These are phyloP conservation scores for Cervus canadensis DNA, from an alignment of 2,113 vertebrate genomes.

Conservation along the genomic window DNA sequence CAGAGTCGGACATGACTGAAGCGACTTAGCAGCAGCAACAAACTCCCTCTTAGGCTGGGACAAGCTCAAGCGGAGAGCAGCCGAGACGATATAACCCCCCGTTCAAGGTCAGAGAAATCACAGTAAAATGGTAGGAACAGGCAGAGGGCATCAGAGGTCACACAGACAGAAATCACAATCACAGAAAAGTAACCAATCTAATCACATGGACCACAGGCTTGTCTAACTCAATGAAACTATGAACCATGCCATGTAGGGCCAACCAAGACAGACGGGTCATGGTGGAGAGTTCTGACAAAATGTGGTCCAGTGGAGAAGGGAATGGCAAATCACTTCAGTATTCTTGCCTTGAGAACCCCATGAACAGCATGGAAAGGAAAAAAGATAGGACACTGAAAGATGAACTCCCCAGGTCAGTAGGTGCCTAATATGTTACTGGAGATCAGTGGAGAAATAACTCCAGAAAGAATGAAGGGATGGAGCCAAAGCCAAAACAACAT, in stretches of 20 bases:
- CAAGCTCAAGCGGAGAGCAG: neutral
- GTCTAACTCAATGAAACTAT: neutral
- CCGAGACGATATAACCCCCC: accelerated
- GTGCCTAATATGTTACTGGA: neutral
- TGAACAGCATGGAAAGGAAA: neutral
- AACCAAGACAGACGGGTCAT: neutral
- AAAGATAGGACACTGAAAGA: neutral
- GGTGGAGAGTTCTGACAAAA: neutral
- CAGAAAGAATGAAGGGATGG: neutral
- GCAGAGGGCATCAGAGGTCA: neutral
- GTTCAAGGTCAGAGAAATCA: neutral
- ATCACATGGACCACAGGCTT: neutral
- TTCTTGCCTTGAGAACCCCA: neutral
- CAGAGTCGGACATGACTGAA: too few relatives aligned
- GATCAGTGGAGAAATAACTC: neutral
- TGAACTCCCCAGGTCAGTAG: neutral
- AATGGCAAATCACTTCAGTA: neutral
- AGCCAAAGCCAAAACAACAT: too few relatives aligned
- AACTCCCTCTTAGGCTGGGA: accelerated
- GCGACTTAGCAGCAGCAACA: too few relatives aligned
- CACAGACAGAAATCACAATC: neutral
- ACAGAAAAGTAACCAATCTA: neutral
- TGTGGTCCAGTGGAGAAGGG: neutral
- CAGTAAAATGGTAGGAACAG: neutral
- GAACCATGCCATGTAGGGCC: neutral